Evolutionary conservation across 2,888 invertebrate genomes (phyloP), one percentile per base, ranked within the genome.

Genomic region (Norana najaformis): DNA sequence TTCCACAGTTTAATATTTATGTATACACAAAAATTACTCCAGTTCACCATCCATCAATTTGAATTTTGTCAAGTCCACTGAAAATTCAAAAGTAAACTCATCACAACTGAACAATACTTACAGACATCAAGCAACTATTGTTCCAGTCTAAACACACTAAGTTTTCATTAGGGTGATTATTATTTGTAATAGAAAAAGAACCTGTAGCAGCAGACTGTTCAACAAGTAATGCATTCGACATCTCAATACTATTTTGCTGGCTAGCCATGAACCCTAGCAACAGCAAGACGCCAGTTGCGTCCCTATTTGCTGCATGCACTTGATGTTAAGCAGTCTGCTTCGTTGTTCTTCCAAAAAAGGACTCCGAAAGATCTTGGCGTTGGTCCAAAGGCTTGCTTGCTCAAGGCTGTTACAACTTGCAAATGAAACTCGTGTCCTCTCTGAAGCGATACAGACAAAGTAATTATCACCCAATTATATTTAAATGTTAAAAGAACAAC

Each of bases 141-240:
- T 69, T 69, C 69, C 69, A 69, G 30, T 69, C 69, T n/a, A 69
- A 69, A 69, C 69, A 69, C n/a, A n/a, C n/a, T 69, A 69, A 69
- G n/a, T 69, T 69, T 69, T 69, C n/a, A 69, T n/a, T 69, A 69
- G 69, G n/a, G 69, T n/a, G 69, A 69, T n/a, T n/a, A 69, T 69
- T 30, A 69, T 13, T 23, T 30, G 4, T 30, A 23, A 53, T 53
- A 53, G 6, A 23, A 6, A 2, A n/a, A n/a, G n/a, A n/a, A n/a
- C n/a, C n/a, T n/a, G n/a, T n/a, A n/a, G n/a, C n/a, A n/a, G n/a
- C n/a, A n/a, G n/a, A n/a, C 11, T n/a, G 69, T n/a, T 69, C 13
- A 69, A n/a, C 6, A 69, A 69, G 69, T n/a, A n/a, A 8, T 69
- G 69, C n/a, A 69, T 69, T 69, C n/a, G 16, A n/a, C 69, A 69